phyloP scores from a whole-genome alignment of 2,888 invertebrate species.

The Lasioglossum marginatum region DNA sequence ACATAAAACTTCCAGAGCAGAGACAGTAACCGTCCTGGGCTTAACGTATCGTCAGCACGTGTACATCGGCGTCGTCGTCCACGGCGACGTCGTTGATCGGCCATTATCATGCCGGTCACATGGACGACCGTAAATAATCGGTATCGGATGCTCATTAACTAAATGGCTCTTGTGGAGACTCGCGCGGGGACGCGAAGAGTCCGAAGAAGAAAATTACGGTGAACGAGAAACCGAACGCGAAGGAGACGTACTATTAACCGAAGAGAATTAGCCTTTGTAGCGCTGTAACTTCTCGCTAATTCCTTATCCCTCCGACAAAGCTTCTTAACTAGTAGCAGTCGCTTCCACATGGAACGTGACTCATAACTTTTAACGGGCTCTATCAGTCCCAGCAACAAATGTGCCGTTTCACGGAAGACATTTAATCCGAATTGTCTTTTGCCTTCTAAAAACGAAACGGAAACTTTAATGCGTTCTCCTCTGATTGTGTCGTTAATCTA shows the following conservation, averaged over 20 bases:
- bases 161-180: constrained; percentile 50
- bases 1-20: constrained; percentile 82
- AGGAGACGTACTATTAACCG: constrained; percentile 41
- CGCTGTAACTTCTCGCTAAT: constrained; percentile 34
- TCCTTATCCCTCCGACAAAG: constrained; percentile 37
- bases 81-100: constrained; percentile 57
- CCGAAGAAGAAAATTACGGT: constrained; percentile 25
- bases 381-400: constrained; percentile 18
- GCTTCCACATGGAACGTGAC: constrained; percentile 39
- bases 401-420: background rate
- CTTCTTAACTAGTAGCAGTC: constrained; percentile 24
- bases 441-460: background rate
- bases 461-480: background rate
- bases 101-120: constrained; percentile 66
- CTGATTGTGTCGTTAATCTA: background rate
- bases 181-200: background rate
- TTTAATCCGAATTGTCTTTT: background rate
- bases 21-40: constrained; percentile 81
- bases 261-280: constrained; percentile 31
- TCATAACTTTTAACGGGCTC: constrained; percentile 44
- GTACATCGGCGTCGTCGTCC: constrained; percentile 64
- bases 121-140: constrained; percentile 77
- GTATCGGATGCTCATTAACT: constrained; percentile 76
- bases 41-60: constrained; percentile 84
- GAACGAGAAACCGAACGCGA: constrained; percentile 25